Evolutionary conservation across 2,113 vertebrate species (phyloP).

Genomic region (Penelope pileata): DNA sequence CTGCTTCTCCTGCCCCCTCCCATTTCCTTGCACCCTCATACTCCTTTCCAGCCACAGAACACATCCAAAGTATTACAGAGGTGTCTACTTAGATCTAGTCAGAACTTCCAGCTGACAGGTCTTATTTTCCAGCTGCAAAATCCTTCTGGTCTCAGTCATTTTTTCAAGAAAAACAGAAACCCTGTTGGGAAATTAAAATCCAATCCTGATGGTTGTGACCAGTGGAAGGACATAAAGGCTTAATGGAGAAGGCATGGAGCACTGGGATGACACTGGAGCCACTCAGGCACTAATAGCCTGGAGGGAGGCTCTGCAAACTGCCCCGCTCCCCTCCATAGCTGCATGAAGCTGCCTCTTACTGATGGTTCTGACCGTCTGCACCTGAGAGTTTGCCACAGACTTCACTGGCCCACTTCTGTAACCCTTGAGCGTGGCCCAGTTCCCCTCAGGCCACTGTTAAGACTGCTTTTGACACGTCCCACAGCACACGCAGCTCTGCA

Average conservation of each 20-base stretch:
- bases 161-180: conserved; percentile 24
- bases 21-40: neutral
- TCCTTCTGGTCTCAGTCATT: neutral
- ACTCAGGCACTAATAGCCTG: neutral
- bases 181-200: conserved; percentile 22
- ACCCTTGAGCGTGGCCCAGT: rapidly evolving
- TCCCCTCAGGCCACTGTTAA: neutral
- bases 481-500: neutral
- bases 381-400: neutral
- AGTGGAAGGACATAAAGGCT: conserved; percentile 8
- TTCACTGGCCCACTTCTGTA: neutral
- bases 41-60: neutral
- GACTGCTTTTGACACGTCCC: neutral
- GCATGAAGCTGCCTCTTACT: neutral
- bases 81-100: conserved; percentile 9
- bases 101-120: conserved; percentile 52
- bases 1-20: neutral
- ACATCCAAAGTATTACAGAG: neutral
- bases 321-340: neutral
- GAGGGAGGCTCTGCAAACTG: neutral
- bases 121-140: conserved; percentile 58
- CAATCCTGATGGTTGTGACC: neutral
- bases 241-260: neutral
- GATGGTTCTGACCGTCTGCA: neutral
- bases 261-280: conserved; percentile 8